Base-by-base conservation (phyloP, 2,888 invertebrate species). In the Invenusta paracnida region DNA sequence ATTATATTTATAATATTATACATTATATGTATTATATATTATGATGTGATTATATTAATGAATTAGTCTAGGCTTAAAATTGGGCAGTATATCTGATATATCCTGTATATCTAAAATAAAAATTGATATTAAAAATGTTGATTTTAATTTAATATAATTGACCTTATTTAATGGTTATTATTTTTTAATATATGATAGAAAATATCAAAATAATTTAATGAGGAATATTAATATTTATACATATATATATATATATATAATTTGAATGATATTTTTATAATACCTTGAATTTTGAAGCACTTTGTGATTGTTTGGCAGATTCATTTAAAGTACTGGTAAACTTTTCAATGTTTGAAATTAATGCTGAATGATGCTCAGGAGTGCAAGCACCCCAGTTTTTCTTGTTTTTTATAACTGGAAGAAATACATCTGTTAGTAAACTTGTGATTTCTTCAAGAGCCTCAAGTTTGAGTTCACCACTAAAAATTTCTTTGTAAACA, bases 391-490 rank as follows among this genome's bases (percentile, higher is more conserved):
- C 90, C 91, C 91, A 91, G 87, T 90, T 89, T 87, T 90, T 90
- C 87, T 91, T 90, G 1, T 89, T 90, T 84, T 89, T 89, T 0
- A 90, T 87, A 1, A 90, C 87, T 23, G 91, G 91, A n/a, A 91
- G 88, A 87, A 90, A 91, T 17, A 91, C 89, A 87, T 91, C 91
- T 5, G 89, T 88, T 85, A 91, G 87, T 23, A 91, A 87, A n/a
- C 89, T 88, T 73, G 89, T 89, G 5, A 91, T 87, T 30, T 89
- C 90, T 86, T 90, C 90, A 23, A 91, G 89, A 2, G 90, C 89
- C 86, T 90, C 90, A 83, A 90, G 90, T 87, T 91, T 91, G 23
- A 91, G 88, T 88, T 91, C 91, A 0, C 91, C 91, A 88, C 91
- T 91, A 85, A 90, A 90, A 0, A 91, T 89, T 87, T 91, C 91